Percentiles rank a stretch among this genome's conserved stretches.
phyloP scores from a whole-genome alignment of 2,888 invertebrate species.

The Poecilobothrus nobilitatus region DNA sequence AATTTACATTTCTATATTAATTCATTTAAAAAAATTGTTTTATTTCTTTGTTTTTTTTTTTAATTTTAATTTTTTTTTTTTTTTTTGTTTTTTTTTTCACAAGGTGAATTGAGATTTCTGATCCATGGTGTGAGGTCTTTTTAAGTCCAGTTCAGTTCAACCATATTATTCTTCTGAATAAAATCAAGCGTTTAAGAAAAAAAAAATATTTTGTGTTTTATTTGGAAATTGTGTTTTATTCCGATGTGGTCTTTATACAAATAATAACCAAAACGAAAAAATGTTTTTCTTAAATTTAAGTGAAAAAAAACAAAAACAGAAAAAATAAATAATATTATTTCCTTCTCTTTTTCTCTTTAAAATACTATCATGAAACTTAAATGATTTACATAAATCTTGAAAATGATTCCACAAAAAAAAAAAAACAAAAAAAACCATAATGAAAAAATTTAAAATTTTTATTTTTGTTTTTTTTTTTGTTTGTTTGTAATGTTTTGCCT shows the following conservation, averaged over 20 bases:
- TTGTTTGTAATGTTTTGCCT: not conserved
- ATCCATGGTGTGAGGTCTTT: not conserved
- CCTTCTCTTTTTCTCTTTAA: not conserved
- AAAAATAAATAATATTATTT: not conserved
- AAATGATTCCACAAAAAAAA: not conserved
- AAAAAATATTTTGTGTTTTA: too few relatives aligned
- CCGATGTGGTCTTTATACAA: not conserved
- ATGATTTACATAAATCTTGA: not conserved
- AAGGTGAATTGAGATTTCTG: not conserved
- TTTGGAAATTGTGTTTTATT: not conserved
- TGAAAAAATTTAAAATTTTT: not conserved
- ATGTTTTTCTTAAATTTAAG: too few relatives aligned
- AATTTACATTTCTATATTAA: slow-evolving; percentile 3
- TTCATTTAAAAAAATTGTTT: not conserved
- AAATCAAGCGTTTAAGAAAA: too few relatives aligned
- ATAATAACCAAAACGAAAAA: not conserved
- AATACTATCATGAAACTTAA: not conserved
- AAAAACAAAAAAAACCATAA: not conserved
- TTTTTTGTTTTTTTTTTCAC: not conserved
- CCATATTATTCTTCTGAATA: too few relatives aligned
- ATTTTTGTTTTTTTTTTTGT: too few relatives aligned
- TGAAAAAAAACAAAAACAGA: not conserved
- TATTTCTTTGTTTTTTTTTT: not conserved
- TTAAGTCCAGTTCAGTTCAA: not conserved
- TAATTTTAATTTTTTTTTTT: not conserved